Evolutionary conservation across 2,888 invertebrate genomes (phyloP).

Genomic region (Acanthacorydalis orientalis): DNA sequence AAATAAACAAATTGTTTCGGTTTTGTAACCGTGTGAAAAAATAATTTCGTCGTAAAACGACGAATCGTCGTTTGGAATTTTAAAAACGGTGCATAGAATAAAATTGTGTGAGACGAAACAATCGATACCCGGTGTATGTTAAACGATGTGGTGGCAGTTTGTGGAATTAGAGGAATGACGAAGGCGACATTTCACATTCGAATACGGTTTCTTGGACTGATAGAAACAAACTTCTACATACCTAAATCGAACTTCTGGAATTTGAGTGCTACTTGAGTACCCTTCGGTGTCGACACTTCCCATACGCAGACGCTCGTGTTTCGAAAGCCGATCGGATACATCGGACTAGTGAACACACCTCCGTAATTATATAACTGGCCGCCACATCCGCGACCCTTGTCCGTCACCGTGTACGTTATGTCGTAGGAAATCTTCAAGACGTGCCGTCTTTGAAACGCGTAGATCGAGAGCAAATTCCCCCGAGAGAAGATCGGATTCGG

Average conservation of each 20-base stretch:
- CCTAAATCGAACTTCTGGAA: constrained; percentile 27
- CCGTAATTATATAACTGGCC: constrained; percentile 41
- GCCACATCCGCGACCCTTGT: constrained; percentile 46
- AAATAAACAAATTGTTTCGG: too few relatives aligned
- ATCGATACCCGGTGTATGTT: too few relatives aligned
- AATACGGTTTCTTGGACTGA: too few relatives aligned
- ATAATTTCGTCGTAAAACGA: too few relatives aligned
- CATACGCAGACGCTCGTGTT: constrained; percentile 40
- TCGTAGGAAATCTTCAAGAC: constrained; percentile 24
- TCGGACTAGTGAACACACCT: constrained; percentile 50
- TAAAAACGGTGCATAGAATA: too few relatives aligned
- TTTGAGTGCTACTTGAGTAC: constrained; percentile 29
- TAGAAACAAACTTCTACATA: not conserved
- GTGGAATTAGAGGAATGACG: too few relatives aligned
- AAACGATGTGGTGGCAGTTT: too few relatives aligned
- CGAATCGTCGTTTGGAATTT: too few relatives aligned
- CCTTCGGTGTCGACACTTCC: constrained; percentile 42
- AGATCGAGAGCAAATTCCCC: constrained; percentile 44
- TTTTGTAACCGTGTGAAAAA: too few relatives aligned
- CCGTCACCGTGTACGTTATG: constrained; percentile 41
- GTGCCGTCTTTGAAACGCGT: constrained; percentile 23
- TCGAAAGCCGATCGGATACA: constrained; percentile 45
- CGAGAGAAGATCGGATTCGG: constrained; percentile 53
- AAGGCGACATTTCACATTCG: too few relatives aligned
- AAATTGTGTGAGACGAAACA: too few relatives aligned